Percentiles rank a stretch among this genome's conserved stretches.
Conservation (phyloP, 53 echinoderm and acorn worm species). For the Mesocentrotus franciscanus region DNA sequence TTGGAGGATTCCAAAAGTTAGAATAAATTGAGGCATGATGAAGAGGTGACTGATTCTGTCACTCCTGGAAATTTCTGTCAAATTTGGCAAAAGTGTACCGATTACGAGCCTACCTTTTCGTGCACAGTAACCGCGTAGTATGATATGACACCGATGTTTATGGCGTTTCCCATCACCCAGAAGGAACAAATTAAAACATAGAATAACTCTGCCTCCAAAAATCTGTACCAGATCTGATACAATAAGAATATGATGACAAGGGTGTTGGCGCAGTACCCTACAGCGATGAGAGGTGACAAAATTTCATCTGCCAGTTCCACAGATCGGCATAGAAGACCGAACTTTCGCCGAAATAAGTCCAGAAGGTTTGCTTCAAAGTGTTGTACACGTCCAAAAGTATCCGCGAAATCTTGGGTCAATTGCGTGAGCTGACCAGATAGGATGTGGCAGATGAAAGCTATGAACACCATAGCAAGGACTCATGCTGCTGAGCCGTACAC, state of each 20-base stretch:
- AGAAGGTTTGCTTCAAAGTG: not conserved
- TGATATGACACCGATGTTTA: not conserved
- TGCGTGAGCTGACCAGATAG: not conserved
- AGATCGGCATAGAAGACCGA: conserved; percentile 4
- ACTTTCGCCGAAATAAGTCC: conserved; percentile 1
- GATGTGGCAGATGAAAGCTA: conserved; percentile 21
- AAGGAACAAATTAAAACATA: not conserved
- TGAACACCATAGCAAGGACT: not conserved
- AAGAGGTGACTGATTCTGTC: too few relatives aligned
- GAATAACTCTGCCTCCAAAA: not conserved
- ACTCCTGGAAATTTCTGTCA: too few relatives aligned
- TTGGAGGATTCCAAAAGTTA: too few relatives aligned
- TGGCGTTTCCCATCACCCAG: not conserved
- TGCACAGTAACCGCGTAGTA: conserved; percentile 48
- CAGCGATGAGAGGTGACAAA: conserved; percentile 39
- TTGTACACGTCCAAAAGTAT: not conserved
- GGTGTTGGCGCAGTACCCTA: conserved; percentile 7
- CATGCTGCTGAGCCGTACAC: conserved; percentile 6
- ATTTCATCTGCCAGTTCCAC: conserved; percentile 42
- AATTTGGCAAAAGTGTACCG: too few relatives aligned
- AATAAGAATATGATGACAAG: conserved; percentile 20
- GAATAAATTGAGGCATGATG: too few relatives aligned
- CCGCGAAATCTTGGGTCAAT: not conserved
- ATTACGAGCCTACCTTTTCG: conserved; percentile 24
- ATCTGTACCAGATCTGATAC: conserved; percentile 10